Evolutionary conservation across 53 echinoderm and acorn worm genomes (phyloP), one percentile per base, ranked within the genome.

Genomic region (Zoroaster sp.): DNA sequence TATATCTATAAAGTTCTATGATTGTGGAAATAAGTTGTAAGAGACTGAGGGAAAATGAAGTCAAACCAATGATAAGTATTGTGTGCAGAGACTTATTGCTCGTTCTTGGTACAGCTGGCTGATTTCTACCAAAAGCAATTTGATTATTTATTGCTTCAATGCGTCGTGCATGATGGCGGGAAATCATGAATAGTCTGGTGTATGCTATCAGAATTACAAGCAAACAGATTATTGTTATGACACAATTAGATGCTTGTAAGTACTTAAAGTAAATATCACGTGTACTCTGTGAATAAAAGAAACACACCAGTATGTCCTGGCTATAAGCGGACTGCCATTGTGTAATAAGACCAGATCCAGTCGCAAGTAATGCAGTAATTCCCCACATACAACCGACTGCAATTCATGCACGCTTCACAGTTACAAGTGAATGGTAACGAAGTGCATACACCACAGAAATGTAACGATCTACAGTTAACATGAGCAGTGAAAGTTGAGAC

Each of bases 371-470:
- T 15, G 75, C 1, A 33, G 47, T 11, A 25, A 46, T 1, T 41
- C 33, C 66, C 88, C 77, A 66, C 2, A 42, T 36, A 67, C 6
- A 68, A 31, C 67, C 65, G 35, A 77, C 88, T 5, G 69, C 69
- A 46, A 66, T 34, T 15, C 46, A 18, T 41, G 88, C 88, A 32
- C 88, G 59, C 15, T 30, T 66, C 42, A 47, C 67, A 54, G 88
- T 88, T 4, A 77, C 66, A 0, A 76, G 23, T 2, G 69, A 76
- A n/a, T 34, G 69, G 38, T 88, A 88, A 7, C 77, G 88, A 14
- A 88, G 88, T 5, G 88, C 76, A 51, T 88, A 67, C 35, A 69
- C 77, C 14, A 88, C 69, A n/a, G 69, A 44, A 42, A 88, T 77
- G 49, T 88, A 88, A 11, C 88, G 88, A 35, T 88, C 88, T 14